Evolutionary conservation across 2,888 invertebrate genomes (phyloP), one percentile per base, ranked within the genome.

Genomic region (Zhuqinia jingwanae): DNA sequence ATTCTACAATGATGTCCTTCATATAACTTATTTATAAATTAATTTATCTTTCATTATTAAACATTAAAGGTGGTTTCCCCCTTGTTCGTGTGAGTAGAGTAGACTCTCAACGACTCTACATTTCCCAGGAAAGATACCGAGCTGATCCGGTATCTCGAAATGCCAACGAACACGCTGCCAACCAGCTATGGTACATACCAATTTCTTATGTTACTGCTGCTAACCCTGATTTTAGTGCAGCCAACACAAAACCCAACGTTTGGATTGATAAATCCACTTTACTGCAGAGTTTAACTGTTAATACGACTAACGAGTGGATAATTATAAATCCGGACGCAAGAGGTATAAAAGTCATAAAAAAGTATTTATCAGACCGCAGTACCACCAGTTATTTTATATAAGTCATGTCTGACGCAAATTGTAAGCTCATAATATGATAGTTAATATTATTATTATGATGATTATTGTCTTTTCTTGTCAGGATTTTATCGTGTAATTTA

Each of bases 311-410:
- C 42, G 56, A 79, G 20, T 84, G 60, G 77, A 58, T 89, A 8
- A 70, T 89, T 75, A 70, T 90, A 0, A 89, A 90, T 82, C 90
- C 89, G 8, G 85, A 90, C 56, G 90, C 88, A 0, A 81, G 81
- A 77, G 82, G 76, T 60, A 47, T 8, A 25, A 5, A 60, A n/a
- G n/a, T n/a, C n/a, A n/a, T n/a, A n/a, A n/a, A n/a, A n/a, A n/a
- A n/a, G n/a, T n/a, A n/a, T n/a, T n/a, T n/a, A n/a, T n/a, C n/a
- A n/a, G n/a, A n/a, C n/a, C n/a, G n/a, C n/a, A n/a, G n/a, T n/a
- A n/a, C n/a, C n/a, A n/a, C n/a, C n/a, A n/a, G n/a, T n/a, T n/a
- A n/a, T n/a, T n/a, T n/a, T n/a, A n/a, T n/a, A n/a, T n/a, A n/a
- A n/a, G n/a, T n/a, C n/a, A n/a, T n/a, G n/a, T n/a, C n/a, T n/a